Conservation (phyloP, 2,797 vertebrate genomes). For the Phalanger gymnotis region DNA sequence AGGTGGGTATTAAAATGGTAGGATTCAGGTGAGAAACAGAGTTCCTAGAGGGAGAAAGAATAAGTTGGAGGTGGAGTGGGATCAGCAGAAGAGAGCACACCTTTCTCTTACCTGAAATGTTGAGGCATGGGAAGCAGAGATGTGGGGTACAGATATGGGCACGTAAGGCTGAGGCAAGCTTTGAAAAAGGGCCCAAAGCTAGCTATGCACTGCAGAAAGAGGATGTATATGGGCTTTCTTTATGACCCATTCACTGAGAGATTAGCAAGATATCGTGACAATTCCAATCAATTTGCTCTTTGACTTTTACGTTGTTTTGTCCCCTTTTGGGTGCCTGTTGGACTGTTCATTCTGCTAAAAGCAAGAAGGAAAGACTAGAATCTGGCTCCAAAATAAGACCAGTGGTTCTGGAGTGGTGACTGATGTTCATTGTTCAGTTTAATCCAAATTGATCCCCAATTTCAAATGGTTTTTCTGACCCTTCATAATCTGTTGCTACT, state of each 20-base stretch:
- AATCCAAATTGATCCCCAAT: not conserved
- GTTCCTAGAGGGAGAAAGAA: not conserved
- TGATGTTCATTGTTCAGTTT: slow-evolving; percentile 7
- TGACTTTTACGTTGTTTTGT: slow-evolving; percentile 34
- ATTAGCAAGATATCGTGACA: slow-evolving; percentile 40
- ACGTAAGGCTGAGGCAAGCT: not conserved
- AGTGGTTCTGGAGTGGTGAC: not conserved
- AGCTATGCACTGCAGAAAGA: not conserved
- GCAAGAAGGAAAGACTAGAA: slow-evolving; percentile 37
- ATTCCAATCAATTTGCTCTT: slow-evolving; percentile 45
- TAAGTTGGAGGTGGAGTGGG: not conserved
- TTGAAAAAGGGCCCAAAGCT: not conserved
- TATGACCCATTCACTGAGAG: not conserved
- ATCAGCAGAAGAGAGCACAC: not conserved
- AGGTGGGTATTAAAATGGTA: not conserved
- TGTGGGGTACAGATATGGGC: not conserved
- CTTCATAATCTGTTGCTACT: not conserved
- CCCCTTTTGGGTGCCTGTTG: slow-evolving; percentile 24
- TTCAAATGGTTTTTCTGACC: not conserved
- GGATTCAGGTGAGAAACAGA: not conserved
- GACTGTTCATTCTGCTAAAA: slow-evolving; percentile 41
- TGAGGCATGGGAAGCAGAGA: not conserved
- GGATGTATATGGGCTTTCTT: not conserved
- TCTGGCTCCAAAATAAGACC: slow-evolving; percentile 16
- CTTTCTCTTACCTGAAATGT: not conserved